phyloP scores from a whole-genome alignment of 2,888 invertebrate genomes.

The Auanema freiburgensis region DNA sequence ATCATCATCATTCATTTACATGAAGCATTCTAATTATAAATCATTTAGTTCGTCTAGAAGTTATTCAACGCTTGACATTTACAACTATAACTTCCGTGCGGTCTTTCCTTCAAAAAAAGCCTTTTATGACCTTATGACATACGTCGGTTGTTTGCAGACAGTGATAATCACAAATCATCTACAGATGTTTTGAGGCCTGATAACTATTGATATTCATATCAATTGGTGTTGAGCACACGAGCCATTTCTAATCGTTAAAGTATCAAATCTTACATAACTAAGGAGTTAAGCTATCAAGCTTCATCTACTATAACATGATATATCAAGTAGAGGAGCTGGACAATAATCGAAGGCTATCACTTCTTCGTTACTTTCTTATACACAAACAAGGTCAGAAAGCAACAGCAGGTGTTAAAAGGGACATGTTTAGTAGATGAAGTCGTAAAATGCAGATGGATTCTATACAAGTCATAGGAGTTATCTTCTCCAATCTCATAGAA shows the following conservation, averaged over 20 bases:
- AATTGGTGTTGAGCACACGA: no score
- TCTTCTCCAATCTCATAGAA: no score
- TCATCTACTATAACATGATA: no score
- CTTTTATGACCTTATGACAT: conserved; percentile 11
- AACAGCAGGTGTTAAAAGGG: conserved; percentile 5
- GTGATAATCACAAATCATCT: conserved; percentile 16
- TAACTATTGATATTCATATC: no score
- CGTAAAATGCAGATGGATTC: conserved; percentile 20
- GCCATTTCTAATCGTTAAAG: no score
- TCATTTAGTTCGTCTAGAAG: no score
- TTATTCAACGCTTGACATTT: no score
- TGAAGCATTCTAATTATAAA: no score
- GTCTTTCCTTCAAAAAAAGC: not conserved
- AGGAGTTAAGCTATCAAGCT: conserved; percentile 9
- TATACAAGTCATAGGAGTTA: no score
- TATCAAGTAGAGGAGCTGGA: no score
- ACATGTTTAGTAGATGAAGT: conserved; percentile 8
- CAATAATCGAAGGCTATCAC: no score
- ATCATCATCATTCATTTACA: no score
- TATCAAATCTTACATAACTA: conserved; percentile 13
- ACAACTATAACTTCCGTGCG: not conserved
- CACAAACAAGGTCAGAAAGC: not conserved
- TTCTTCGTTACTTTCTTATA: not conserved
- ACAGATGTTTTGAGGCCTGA: conserved; percentile 8
- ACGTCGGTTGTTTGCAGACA: conserved; percentile 10